These are phyloP conservation scores for Melanostigma gelatinosum DNA, from an alignment of 2,113 vertebrate species.

Conservation along the genomic window DNA sequence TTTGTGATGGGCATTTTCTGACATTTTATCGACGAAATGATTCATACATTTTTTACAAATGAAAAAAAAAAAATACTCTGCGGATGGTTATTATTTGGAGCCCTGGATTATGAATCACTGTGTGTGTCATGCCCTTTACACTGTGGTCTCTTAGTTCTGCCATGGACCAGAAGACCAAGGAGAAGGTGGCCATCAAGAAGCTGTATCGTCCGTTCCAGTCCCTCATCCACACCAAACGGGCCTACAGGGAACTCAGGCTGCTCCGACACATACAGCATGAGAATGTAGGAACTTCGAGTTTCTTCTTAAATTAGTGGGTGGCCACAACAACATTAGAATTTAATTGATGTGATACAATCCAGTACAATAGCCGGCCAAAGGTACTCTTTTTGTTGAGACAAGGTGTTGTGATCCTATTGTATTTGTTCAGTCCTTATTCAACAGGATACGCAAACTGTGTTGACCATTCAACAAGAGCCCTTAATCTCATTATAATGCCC, in stretches of 20 bases:
- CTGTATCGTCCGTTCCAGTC: conserved; percentile 87
- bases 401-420: background rate
- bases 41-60: background rate
- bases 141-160: conserved; percentile 73
- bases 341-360: background rate
- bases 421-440: background rate
- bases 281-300: conserved; percentile 72
- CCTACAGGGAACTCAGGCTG: conserved; percentile 85
- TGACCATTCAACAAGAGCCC: conserved; percentile 29
- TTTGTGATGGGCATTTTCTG: background rate
- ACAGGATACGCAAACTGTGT: conserved; percentile 26
- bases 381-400: background rate
- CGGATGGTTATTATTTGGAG: no score
- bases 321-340: background rate
- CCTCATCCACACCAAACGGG: conserved; percentile 82
- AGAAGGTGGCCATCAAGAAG: conserved; percentile 88
- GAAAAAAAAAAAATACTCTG: no score
- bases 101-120: background rate
- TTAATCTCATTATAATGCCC: background rate
- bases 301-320: background rate
- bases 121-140: background rate
- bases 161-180: conserved; percentile 80
- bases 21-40: background rate
- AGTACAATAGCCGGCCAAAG: background rate
- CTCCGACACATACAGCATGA: conserved; percentile 86